Percentiles rank a stretch among this genome's conserved stretches.
Evolutionary conservation across 2,888 invertebrate species (phyloP).

Genomic region (Caenorhabditis sp.): DNA sequence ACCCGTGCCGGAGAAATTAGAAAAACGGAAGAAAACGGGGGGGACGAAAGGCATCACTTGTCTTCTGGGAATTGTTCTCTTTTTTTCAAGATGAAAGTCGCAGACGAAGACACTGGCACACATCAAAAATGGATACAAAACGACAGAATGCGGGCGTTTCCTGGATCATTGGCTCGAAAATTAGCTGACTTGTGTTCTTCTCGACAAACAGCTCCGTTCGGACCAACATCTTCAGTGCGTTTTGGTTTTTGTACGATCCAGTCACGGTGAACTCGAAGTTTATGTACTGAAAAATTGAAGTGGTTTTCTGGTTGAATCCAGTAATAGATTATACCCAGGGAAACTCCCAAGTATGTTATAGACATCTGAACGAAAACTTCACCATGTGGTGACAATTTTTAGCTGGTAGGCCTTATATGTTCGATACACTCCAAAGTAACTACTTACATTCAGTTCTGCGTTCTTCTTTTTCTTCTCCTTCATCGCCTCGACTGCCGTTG

Average conservation of each 20-base stretch:
- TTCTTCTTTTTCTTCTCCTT: constrained; percentile 33
- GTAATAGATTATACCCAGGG: constrained; percentile 62
- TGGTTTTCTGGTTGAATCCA: background rate
- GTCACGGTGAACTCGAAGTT: constrained; percentile 50
- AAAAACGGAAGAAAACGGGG: constrained; percentile 34
- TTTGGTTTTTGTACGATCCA: constrained; percentile 26
- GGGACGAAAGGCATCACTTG: constrained; percentile 20
- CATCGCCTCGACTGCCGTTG: constrained; percentile 36
- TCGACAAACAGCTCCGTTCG: constrained; percentile 56
- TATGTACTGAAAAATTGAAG: constrained; percentile 40
- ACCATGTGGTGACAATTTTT: too few relatives aligned
- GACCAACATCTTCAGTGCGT: constrained; percentile 43
- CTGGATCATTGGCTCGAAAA: constrained; percentile 60
- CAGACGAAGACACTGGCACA: constrained; percentile 57
- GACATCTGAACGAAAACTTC: too few relatives aligned
- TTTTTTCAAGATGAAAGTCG: constrained; percentile 43
- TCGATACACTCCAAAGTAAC: too few relatives aligned
- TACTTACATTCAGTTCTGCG: constrained; percentile 46
- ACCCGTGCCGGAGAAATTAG: constrained; percentile 4
- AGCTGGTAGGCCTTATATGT: too few relatives aligned
- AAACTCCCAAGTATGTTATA: too few relatives aligned
- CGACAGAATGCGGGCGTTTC: constrained; percentile 38
- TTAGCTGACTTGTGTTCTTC: constrained; percentile 38
- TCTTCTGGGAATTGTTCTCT: constrained; percentile 36
- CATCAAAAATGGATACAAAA: constrained; percentile 62